Conservation (phyloP, 2,797 vertebrate genomes). For the Myotis pilosus region DNA sequence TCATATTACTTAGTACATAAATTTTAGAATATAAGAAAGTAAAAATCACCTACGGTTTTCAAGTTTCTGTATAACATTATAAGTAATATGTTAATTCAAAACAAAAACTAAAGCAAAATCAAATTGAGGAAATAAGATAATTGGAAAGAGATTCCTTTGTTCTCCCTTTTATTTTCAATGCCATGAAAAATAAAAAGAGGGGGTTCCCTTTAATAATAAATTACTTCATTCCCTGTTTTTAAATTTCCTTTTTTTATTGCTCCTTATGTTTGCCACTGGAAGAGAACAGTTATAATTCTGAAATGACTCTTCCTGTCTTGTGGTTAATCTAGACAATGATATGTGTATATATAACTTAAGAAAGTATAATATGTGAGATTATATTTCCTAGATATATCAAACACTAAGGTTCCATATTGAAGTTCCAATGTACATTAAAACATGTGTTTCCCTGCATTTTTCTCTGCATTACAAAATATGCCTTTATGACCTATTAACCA, state of each 20-base stretch:
- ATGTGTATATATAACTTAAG: not conserved
- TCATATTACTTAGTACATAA: not conserved
- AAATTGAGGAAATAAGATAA: constrained; percentile 5
- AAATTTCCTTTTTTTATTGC: not conserved
- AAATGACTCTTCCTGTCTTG: constrained; percentile 24
- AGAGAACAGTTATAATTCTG: not conserved
- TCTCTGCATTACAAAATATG: not conserved
- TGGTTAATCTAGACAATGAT: constrained; percentile 3
- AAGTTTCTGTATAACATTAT: not conserved
- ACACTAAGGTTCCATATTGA: not conserved
- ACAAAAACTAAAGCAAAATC: constrained; percentile 1
- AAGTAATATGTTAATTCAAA: not conserved
- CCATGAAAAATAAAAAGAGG: not conserved
- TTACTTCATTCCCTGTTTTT: not conserved
- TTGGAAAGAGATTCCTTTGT: not conserved
- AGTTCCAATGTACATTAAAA: constrained; percentile 5
- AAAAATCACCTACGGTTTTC: not conserved
- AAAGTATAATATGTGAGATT: not conserved
- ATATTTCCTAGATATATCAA: not conserved
- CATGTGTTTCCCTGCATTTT: not conserved
- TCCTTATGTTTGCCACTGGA: not conserved
- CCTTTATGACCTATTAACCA: not conserved
- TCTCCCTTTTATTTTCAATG: not conserved
- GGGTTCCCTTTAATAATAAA: not conserved
- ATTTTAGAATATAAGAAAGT: constrained; percentile 42